phyloP scores from a whole-genome alignment of 1,140 invertebrate species.

The Armadillidium nasatum region DNA sequence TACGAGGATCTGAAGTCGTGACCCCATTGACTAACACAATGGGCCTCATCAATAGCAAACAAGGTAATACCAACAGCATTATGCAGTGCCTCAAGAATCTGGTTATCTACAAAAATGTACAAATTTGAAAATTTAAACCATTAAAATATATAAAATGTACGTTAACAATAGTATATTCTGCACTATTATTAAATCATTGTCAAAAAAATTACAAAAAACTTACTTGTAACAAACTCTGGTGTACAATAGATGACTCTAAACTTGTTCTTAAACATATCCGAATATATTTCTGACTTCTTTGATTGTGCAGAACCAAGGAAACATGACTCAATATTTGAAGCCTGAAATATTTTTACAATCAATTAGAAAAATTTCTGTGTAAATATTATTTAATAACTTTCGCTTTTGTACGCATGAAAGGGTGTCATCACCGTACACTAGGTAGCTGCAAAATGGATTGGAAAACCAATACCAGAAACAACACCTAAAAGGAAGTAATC shows the following conservation, averaged over 20 bases:
- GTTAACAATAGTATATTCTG: no score
- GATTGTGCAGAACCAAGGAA: conserved; percentile 62
- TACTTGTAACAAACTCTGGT: conserved; percentile 58
- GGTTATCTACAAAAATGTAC: no score
- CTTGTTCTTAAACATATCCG: conserved; percentile 52
- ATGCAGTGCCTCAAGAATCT: conserved; percentile 44
- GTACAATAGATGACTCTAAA: conserved; percentile 62
- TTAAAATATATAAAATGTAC: no score
- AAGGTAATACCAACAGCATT: conserved; percentile 64
- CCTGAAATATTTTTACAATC: conserved; percentile 46
- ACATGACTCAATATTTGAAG: conserved; percentile 59
- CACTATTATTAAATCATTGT: no score
- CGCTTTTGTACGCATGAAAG: no score
- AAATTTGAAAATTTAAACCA: no score
- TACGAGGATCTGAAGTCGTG: conserved; percentile 70
- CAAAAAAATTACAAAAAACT: conserved; percentile 22
- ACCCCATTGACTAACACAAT: conserved; percentile 81
- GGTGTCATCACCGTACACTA: no score
- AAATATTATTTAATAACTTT: no score
- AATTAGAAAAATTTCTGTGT: no score
- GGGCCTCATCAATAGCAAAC: conserved; percentile 76
- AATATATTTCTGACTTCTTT: conserved; percentile 50
- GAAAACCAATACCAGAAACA: no score
- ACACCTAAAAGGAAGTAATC: no score
- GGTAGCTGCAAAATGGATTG: no score